Conservation (phyloP, 2,797 vertebrate genomes). For the Sciurus carolinensis region DNA sequence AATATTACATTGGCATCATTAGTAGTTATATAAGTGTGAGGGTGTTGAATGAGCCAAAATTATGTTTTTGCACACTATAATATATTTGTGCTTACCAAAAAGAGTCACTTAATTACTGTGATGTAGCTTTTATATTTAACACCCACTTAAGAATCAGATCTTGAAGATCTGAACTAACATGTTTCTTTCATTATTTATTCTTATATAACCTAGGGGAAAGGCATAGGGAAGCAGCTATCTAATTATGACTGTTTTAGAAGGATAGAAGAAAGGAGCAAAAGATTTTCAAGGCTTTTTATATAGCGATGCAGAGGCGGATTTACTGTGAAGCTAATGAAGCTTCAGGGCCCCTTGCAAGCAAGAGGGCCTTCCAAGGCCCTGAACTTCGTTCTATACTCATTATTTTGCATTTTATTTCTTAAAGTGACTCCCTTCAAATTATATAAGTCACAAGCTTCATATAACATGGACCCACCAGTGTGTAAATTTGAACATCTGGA, state of each 20-base stretch:
- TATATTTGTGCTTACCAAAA: constrained; percentile 80
- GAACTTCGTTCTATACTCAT: constrained; percentile 62
- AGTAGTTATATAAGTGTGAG: constrained; percentile 80
- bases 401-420: constrained; percentile 18
- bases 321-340: constrained; percentile 56
- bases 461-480: background rate
- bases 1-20: constrained; percentile 74
- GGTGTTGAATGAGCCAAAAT: constrained; percentile 78
- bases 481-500: background rate
- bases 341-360: background rate
- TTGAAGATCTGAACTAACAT: constrained; percentile 77
- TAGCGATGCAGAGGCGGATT: constrained; percentile 62
- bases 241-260: constrained; percentile 81
- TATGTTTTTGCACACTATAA: constrained; percentile 81
- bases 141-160: constrained; percentile 77
- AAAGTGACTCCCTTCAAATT: background rate
- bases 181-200: constrained; percentile 84
- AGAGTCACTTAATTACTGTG: constrained; percentile 80
- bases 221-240: constrained; percentile 73
- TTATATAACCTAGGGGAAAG: constrained; percentile 82
- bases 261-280: constrained; percentile 67
- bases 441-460: background rate
- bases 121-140: constrained; percentile 81
- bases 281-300: constrained; percentile 72
- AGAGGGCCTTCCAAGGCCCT: constrained; percentile 51